Conservation (phyloP, 1,140 invertebrate genomes). For the Drosophila subobscura region DNA sequence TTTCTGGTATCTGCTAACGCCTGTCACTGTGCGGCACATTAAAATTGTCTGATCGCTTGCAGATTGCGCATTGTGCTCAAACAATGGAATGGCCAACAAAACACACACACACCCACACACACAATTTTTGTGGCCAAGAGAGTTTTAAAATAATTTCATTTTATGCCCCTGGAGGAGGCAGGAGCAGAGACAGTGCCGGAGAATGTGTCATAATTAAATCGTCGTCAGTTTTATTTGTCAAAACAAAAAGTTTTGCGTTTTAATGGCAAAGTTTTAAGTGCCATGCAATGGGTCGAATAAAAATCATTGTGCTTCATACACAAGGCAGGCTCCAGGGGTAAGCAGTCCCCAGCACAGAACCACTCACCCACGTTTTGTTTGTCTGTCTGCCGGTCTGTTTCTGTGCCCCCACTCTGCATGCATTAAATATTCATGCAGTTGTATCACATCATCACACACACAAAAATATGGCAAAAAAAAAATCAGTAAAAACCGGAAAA, state of each 20-base stretch:
- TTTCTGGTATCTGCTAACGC: slow-evolving; percentile 48
- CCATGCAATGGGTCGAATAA: slow-evolving; percentile 58
- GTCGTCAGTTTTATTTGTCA: slow-evolving; percentile 71
- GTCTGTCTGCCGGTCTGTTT: not conserved
- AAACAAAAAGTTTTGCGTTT: slow-evolving; percentile 55
- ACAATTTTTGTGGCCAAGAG: slow-evolving; percentile 37
- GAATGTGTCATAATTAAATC: slow-evolving; percentile 71
- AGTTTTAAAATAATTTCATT: slow-evolving; percentile 72
- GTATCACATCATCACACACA: slow-evolving; percentile 32
- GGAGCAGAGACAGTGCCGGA: slow-evolving; percentile 21
- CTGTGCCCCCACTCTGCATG: slow-evolving; percentile 31
- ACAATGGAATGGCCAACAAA: slow-evolving; percentile 22
- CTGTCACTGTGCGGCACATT: slow-evolving; percentile 70
- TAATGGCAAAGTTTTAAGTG: slow-evolving; percentile 57
- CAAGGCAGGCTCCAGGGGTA: slow-evolving; percentile 23
- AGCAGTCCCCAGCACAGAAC: not conserved
- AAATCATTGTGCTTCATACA: slow-evolving; percentile 53
- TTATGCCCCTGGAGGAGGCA: slow-evolving; percentile 34
- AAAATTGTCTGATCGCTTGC: slow-evolving; percentile 74
- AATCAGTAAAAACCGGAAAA: slow-evolving; percentile 17
- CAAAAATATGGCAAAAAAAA: slow-evolving; percentile 1
- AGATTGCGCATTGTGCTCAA: slow-evolving; percentile 57
- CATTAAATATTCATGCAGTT: slow-evolving; percentile 80
- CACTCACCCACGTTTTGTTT: not conserved
- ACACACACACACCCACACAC: slow-evolving; percentile 1